Conservation (phyloP, 2,888 invertebrate species). For the Auanema sp. region DNA sequence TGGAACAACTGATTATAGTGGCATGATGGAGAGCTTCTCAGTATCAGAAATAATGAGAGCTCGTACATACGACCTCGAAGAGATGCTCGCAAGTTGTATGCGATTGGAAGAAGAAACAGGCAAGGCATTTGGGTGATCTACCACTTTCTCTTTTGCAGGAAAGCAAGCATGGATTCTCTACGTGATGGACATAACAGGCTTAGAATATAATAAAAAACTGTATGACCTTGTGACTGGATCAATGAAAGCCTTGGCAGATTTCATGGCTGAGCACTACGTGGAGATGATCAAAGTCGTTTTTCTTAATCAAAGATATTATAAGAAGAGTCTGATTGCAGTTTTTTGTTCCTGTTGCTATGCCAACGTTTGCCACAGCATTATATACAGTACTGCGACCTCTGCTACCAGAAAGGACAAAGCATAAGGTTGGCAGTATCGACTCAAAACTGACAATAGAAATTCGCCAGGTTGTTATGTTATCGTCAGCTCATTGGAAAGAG, state of each 20-base stretch:
- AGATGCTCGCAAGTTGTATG: slow-evolving; percentile 53
- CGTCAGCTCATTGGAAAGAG: slow-evolving; percentile 45
- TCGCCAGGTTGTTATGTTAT: slow-evolving; percentile 34
- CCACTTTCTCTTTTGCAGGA: slow-evolving; percentile 24
- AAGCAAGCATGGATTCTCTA: slow-evolving; percentile 56
- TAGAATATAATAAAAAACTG: slow-evolving; percentile 52
- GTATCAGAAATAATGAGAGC: slow-evolving; percentile 55
- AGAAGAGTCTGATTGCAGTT: slow-evolving; percentile 21
- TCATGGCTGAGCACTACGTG: slow-evolving; percentile 61
- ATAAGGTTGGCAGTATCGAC: slow-evolving; percentile 45
- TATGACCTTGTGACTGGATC: slow-evolving; percentile 53
- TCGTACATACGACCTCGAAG: slow-evolving; percentile 51
- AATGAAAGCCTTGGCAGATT: slow-evolving; percentile 52
- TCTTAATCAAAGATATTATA: neutral
- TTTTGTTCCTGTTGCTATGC: slow-evolving; percentile 56
- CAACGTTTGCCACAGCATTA: slow-evolving; percentile 49
- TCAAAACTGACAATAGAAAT: too few relatives aligned
- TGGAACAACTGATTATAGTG: slow-evolving; percentile 52
- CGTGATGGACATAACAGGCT: slow-evolving; percentile 57
- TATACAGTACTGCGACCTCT: slow-evolving; percentile 54
- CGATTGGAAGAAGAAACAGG: slow-evolving; percentile 52
- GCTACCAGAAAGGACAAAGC: slow-evolving; percentile 54
- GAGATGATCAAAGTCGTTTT: slow-evolving; percentile 51
- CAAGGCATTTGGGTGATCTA: slow-evolving; percentile 4
- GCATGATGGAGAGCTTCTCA: slow-evolving; percentile 52